These are phyloP conservation scores for Chaetodon auriga DNA, from an alignment of 2,113 vertebrate genomes.

Conservation along the genomic window DNA sequence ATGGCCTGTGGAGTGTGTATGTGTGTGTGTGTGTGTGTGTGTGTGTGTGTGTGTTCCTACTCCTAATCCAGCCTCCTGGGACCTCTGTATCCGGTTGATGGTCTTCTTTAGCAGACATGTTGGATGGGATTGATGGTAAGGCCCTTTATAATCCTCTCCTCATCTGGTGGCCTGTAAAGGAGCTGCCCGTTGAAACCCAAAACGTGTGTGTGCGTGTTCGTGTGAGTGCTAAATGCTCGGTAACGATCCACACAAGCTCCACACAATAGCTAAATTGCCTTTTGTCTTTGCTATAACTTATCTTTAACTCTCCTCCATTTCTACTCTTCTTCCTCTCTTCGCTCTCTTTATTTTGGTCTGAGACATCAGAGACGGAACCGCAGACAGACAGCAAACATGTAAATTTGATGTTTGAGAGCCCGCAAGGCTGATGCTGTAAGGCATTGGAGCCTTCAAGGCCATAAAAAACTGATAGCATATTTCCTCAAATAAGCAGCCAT, in stretches of 20 bases:
- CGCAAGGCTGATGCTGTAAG: conserved; percentile 35
- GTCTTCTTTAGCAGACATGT: conserved; percentile 64
- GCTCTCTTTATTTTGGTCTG: conserved; percentile 9
- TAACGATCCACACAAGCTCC: conserved; percentile 32
- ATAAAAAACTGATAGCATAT: conserved; percentile 69
- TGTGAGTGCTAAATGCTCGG: conserved; percentile 5
- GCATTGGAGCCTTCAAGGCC: conserved; percentile 53
- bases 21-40: conserved; percentile 23
- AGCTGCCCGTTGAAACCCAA: conserved; percentile 48
- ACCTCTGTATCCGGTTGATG: conserved; percentile 58
- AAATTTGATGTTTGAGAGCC: conserved; percentile 46
- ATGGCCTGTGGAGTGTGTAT: conserved; percentile 35
- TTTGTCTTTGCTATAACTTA: conserved; percentile 30
- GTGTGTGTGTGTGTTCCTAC: conserved; percentile 36
- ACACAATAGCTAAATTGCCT: conserved; percentile 33
- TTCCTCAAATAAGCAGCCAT: conserved; percentile 66
- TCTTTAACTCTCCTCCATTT: not conserved
- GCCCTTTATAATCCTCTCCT: conserved; percentile 59
- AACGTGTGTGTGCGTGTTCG: conserved; percentile 6
- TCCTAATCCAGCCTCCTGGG: conserved; percentile 64
- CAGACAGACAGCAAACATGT: conserved; percentile 57
- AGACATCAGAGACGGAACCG: conserved; percentile 22
- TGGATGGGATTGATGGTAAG: conserved; percentile 54
- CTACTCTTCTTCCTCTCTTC: conserved; percentile 3
- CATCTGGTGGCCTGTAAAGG: conserved; percentile 68